These are phyloP conservation scores for Eupristina koningsbergeri DNA, from an alignment of 1,140 invertebrate genomes.

Conservation along the genomic window DNA sequence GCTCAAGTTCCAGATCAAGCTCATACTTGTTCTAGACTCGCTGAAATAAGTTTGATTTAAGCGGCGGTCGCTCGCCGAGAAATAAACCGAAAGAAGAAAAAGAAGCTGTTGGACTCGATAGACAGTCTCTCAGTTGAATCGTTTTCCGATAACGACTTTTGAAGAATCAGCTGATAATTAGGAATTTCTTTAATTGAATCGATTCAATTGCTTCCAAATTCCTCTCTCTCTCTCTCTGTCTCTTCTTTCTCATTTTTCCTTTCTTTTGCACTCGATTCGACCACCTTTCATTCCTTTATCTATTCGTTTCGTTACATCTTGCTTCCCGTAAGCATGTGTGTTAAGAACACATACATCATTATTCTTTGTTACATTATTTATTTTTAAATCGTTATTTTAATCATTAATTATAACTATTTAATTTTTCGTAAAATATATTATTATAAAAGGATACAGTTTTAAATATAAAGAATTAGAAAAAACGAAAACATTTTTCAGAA, in stretches of 20 bases:
- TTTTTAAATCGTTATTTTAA: too few relatives aligned
- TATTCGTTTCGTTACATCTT: background rate
- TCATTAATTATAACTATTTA: too few relatives aligned
- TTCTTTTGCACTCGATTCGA: background rate
- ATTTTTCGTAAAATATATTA: too few relatives aligned
- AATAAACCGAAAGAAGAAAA: constrained; percentile 24
- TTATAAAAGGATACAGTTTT: too few relatives aligned
- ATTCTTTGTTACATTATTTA: too few relatives aligned
- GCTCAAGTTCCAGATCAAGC: too few relatives aligned
- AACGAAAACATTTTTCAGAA: too few relatives aligned
- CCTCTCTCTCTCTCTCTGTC: background rate
- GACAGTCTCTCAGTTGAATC: constrained; percentile 60
- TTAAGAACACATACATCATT: too few relatives aligned
- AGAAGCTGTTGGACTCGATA: constrained; percentile 32
- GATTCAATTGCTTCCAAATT: constrained; percentile 60
- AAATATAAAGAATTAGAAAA: too few relatives aligned
- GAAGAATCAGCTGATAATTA: constrained; percentile 64
- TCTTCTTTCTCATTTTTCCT: background rate
- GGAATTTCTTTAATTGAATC: constrained; percentile 64
- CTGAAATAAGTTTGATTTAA: constrained; percentile 29
- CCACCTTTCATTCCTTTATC: background rate
- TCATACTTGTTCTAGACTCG: background rate
- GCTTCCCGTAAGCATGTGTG: too few relatives aligned
- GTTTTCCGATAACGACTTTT: constrained; percentile 63
- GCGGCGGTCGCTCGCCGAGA: background rate